phyloP scores from a whole-genome alignment of 2,113 vertebrate genomes.

The Ivindomyrus marchei region DNA sequence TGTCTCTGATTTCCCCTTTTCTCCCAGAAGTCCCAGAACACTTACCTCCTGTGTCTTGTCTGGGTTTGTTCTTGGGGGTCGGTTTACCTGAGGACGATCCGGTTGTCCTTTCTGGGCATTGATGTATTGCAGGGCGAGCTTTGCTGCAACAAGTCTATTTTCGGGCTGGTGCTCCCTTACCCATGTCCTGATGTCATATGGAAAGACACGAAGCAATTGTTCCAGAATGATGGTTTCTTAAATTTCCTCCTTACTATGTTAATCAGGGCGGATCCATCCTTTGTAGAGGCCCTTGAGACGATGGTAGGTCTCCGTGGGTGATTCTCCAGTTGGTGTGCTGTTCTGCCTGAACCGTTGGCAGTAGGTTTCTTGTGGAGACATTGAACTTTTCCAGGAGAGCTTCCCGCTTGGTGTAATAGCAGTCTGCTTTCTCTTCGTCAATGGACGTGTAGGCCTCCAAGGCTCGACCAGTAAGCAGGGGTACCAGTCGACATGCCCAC shows the following conservation, averaged over 20 bases:
- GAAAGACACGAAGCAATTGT: neutral
- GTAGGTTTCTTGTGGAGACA: neutral
- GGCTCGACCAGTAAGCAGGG: no score
- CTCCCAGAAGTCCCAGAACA: no score
- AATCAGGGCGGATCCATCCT: neutral
- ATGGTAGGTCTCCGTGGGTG: neutral
- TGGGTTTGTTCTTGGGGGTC: no score
- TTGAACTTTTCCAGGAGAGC: neutral
- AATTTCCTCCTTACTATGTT: neutral
- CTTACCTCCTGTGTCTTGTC: no score
- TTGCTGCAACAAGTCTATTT: neutral
- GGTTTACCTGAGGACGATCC: no score
- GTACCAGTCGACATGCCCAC: no score
- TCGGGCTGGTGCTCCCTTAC: neutral
- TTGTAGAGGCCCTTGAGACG: neutral
- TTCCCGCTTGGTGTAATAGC: no score
- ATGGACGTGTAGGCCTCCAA: no score
- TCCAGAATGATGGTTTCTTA: neutral
- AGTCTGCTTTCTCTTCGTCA: no score
- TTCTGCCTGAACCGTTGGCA: neutral
- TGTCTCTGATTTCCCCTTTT: no score
- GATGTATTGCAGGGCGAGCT: neutral
- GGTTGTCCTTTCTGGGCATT: neutral
- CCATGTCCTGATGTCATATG: neutral
- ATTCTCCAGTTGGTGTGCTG: neutral